These are phyloP conservation scores for Passer montanus DNA, from an alignment of 2,113 vertebrate species.

Conservation along the genomic window DNA sequence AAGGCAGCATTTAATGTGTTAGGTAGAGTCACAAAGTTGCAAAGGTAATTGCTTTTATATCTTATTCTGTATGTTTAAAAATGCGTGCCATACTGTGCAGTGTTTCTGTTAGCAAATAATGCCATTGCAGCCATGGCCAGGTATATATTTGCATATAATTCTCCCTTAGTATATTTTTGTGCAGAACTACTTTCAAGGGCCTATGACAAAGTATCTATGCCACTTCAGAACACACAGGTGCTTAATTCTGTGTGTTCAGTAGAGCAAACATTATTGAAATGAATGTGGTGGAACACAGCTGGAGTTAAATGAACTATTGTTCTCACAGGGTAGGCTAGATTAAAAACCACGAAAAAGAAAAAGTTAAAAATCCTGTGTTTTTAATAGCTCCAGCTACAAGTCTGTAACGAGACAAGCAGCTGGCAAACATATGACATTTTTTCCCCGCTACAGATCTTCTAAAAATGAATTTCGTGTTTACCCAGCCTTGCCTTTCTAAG, in stretches of 20 bases:
- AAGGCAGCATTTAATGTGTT: background rate
- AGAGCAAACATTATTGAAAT: constrained; percentile 58
- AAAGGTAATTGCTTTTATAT: background rate
- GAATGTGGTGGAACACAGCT: constrained; percentile 47
- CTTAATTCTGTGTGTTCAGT: constrained; percentile 51
- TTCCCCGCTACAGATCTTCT: background rate
- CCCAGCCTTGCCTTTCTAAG: constrained; percentile 26
- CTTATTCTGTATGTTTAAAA: background rate
- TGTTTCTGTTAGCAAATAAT: background rate
- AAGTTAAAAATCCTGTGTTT: background rate
- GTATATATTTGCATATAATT: background rate
- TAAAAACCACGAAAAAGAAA: constrained; percentile 3
- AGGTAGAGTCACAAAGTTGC: background rate
- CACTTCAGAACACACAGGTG: constrained; percentile 47
- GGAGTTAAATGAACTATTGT: constrained; percentile 63
- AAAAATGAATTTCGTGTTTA: constrained; percentile 23
- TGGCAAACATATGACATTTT: constrained; percentile 45
- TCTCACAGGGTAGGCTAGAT: constrained; percentile 38
- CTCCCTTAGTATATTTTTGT: background rate
- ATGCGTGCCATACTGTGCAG: background rate
- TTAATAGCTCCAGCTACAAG: background rate
- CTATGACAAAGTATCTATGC: constrained; percentile 41
- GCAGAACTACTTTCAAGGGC: background rate
- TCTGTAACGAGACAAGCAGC: background rate
- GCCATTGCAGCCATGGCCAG: background rate